Evolutionary conservation across 2,888 invertebrate species (phyloP).

Genomic region (Andrena dorsata): DNA sequence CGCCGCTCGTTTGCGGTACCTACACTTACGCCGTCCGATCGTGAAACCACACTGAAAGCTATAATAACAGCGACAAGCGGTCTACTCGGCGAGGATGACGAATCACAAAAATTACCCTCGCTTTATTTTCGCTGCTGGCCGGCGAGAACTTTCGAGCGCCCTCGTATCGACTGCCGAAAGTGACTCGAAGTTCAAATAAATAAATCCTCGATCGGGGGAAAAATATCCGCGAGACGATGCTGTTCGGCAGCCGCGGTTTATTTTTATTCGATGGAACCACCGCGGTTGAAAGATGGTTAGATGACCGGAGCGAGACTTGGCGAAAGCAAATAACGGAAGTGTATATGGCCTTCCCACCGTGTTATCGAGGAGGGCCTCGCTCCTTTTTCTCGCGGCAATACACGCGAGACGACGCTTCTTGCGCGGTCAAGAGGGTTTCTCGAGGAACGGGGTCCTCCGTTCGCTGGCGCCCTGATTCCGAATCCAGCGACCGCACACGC

Average conservation of each 20-base stretch:
- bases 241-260: not conserved
- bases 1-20: too few species aligned
- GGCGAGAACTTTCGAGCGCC: not conserved
- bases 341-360: not conserved
- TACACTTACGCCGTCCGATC: too few species aligned
- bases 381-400: conserved; percentile 5
- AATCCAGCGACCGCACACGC: conserved; percentile 26
- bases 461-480: conserved; percentile 23
- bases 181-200: conserved; percentile 1
- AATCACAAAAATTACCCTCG: too few species aligned
- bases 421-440: not conserved
- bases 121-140: too few species aligned
- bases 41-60: too few species aligned
- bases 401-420: not conserved
- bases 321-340: conserved; percentile 26
- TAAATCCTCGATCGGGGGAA: not conserved
- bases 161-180: not conserved
- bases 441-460: conserved; percentile 1
- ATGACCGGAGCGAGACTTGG: conserved; percentile 1
- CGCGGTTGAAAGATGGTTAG: not conserved
- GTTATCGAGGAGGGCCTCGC: conserved; percentile 4
- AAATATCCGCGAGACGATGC: not conserved
- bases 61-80: too few species aligned
- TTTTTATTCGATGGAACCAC: conserved; percentile 9
- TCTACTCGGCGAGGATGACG: too few species aligned